Evolutionary conservation across 1,140 invertebrate species (phyloP).

Genomic region (Macrotrachela quadricornifera): DNA sequence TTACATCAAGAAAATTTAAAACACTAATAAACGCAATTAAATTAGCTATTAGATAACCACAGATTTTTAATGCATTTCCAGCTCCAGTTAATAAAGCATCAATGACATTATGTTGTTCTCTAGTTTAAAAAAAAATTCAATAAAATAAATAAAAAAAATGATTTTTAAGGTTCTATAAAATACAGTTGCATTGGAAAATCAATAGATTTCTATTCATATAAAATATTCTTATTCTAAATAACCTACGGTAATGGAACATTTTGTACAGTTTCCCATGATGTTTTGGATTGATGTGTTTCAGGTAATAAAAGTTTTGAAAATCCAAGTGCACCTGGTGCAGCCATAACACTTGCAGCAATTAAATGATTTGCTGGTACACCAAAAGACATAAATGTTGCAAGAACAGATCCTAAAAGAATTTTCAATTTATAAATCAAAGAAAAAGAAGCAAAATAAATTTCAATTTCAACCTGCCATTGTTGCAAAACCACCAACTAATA

Average conservation of each 20-base stretch:
- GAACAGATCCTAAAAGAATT: constrained; percentile 9
- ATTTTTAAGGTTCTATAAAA: too few relatives aligned
- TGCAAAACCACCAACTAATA: constrained; percentile 35
- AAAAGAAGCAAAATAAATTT: too few relatives aligned
- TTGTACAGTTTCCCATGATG: too few relatives aligned
- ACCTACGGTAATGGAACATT: neutral
- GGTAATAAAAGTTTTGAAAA: constrained; percentile 71
- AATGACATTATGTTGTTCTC: neutral
- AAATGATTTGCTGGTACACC: constrained; percentile 29
- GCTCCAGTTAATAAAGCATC: neutral
- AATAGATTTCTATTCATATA: too few relatives aligned
- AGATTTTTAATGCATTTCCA: neutral
- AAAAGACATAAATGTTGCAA: constrained; percentile 18
- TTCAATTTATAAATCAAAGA: too few relatives aligned
- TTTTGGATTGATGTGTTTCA: constrained; percentile 47
- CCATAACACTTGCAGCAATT: constrained; percentile 81
- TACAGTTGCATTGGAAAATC: too few relatives aligned
- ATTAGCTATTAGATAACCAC: neutral
- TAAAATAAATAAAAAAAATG: too few relatives aligned
- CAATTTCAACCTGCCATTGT: constrained; percentile 56
- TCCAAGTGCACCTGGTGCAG: constrained; percentile 67
- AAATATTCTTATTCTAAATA: too few relatives aligned
- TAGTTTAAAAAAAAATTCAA: neutral
- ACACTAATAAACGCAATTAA: neutral
- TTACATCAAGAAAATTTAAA: neutral